Evolutionary conservation across 2,113 vertebrate genomes (phyloP).

Genomic region (Poicephalus meyeri): DNA sequence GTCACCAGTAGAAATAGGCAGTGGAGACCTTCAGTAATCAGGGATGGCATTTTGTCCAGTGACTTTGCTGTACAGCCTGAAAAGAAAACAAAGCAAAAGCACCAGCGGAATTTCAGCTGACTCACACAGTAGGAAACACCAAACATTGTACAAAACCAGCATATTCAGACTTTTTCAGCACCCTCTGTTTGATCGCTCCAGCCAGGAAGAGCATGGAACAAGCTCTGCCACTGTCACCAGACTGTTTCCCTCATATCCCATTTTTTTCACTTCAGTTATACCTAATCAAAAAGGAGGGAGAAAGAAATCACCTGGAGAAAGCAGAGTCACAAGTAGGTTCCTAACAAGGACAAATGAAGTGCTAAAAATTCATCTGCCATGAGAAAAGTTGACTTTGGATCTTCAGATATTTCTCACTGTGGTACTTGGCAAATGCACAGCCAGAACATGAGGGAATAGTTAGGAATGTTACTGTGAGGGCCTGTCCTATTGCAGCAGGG

Average conservation of each 20-base stretch:
- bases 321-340: not conserved
- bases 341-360: not conserved
- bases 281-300: not conserved
- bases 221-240: not conserved
- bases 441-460: not conserved
- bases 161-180: not conserved
- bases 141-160: not conserved
- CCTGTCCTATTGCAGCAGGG: not conserved
- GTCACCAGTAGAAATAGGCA: slow-evolving; percentile 36
- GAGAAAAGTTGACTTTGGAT: not conserved
- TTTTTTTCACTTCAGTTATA: not conserved
- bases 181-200: not conserved
- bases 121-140: not conserved
- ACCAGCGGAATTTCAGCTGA: not conserved
- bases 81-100: slow-evolving; percentile 20
- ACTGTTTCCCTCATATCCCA: not conserved
- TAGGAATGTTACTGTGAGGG: not conserved
- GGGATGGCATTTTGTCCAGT: slow-evolving; percentile 43
- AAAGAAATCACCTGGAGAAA: not conserved
- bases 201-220: not conserved
- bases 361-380: not conserved
- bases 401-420: not conserved
- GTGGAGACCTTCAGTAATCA: not conserved
- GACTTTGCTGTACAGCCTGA: slow-evolving; percentile 34
- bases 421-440: not conserved